Base-by-base conservation (phyloP, 1,140 invertebrate genomes). In the Eumaeus atala region DNA sequence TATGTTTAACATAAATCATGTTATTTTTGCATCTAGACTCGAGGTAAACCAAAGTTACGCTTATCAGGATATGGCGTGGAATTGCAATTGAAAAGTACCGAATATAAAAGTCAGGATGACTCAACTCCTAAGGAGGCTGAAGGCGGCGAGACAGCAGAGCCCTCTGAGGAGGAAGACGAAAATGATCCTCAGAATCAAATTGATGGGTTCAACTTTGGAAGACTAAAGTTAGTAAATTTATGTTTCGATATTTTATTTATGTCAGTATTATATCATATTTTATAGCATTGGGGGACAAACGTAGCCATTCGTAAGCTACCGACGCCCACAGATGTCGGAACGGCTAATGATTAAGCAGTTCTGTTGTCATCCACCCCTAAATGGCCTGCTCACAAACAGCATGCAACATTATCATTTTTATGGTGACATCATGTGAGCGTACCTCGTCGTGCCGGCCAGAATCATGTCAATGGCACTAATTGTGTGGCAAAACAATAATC, bases 91-190 rank as follows among this genome's bases (percentile, higher is more conserved):
- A 99, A 99, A 88, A 99, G 96, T 51, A 99, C 98, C 0, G 98
- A 99, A 87, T 99, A 99, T 73, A 99, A 99, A 89, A 97, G 97
- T 40, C 96, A 98, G 75, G 98, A 99, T 90, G 98, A 99, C 92
- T 36, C 89, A 49, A 72, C 89, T 64, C 75, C 87, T 51, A 88
- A 89, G 17, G 91, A 92, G 72, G 88, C 90, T 62, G 86, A 90
- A 44, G 84, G 85, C 33, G 90, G 90, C 60, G 86, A 90, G 21
- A 77, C 88, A 33, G 67, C 86, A 44, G 70, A 77, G 47, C 77
- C 85, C 16, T 87, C 89, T 18, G 88, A 90, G 42, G 90, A 92
- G 57, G 91, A 91, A 62, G 78, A 89, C 42, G 92, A 87, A 91
- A 88, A 88, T 76, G 87, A 88, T 60, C 86, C 86, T 37, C 80